These are phyloP conservation scores for Catocala fraxini DNA, from an alignment of 2,888 invertebrate species.

Conservation along the genomic window DNA sequence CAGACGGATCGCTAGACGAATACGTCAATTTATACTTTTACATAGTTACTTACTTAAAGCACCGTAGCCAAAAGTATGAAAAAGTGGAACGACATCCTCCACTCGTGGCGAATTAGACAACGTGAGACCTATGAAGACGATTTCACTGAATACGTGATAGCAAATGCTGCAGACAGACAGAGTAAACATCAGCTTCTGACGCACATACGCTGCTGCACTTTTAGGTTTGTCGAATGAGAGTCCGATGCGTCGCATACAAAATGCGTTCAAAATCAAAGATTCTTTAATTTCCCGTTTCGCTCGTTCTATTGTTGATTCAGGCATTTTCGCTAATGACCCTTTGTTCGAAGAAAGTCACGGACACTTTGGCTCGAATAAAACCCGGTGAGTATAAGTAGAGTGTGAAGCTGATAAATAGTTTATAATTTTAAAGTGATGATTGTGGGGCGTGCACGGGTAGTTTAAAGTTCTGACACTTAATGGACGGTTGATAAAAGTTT, in stretches of 20 bases:
- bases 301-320: constrained; percentile 56
- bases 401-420: constrained; percentile 55
- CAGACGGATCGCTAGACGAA: constrained; percentile 37
- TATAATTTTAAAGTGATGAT: constrained; percentile 49
- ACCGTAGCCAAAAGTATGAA: constrained; percentile 82
- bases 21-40: constrained; percentile 38
- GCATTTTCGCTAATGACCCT: constrained; percentile 60
- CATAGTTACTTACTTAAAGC: constrained; percentile 73
- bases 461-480: constrained; percentile 46
- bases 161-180: constrained; percentile 70
- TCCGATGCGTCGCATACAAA: constrained; percentile 75
- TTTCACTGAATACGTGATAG: constrained; percentile 80
- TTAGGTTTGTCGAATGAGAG: constrained; percentile 68
- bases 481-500: constrained; percentile 45
- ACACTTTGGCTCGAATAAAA: constrained; percentile 48
- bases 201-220: constrained; percentile 53
- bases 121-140: constrained; percentile 74
- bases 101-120: constrained; percentile 77
- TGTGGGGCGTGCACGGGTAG: constrained; percentile 51
- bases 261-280: constrained; percentile 68
- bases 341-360: constrained; percentile 45
- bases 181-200: constrained; percentile 69
- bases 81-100: constrained; percentile 81
- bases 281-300: constrained; percentile 75
- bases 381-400: constrained; percentile 51